Evolutionary conservation across 2,113 vertebrate genomes (phyloP).

Genomic region (Thoracochromis brauschi): DNA sequence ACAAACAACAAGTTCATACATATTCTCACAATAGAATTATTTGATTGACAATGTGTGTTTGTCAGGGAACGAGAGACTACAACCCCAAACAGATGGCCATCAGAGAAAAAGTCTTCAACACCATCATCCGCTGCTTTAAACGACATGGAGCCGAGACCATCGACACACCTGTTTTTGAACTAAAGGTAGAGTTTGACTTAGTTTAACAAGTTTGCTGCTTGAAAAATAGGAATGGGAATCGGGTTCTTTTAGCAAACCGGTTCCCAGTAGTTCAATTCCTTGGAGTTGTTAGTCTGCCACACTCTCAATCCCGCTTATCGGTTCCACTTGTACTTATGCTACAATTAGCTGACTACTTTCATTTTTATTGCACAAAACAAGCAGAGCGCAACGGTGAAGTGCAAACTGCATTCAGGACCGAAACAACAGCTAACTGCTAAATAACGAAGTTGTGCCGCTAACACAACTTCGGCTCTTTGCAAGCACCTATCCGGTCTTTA

Average conservation of each 20-base stretch:
- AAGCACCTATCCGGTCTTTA: not conserved
- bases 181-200: slow-evolving; percentile 76
- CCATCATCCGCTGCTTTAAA: slow-evolving; percentile 85
- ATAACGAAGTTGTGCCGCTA: not conserved
- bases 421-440: not conserved
- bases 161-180: slow-evolving; percentile 94
- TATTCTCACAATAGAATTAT: not conserved
- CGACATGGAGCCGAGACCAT: slow-evolving; percentile 95
- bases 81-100: slow-evolving; percentile 96
- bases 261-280: not conserved
- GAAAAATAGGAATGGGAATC: not conserved
- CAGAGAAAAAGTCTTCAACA: slow-evolving; percentile 86
- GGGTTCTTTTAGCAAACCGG: not conserved
- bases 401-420: not conserved
- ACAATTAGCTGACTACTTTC: not conserved
- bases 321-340: not conserved
- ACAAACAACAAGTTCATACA: not conserved
- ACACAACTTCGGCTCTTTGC: not conserved
- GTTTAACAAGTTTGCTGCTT: not conserved
- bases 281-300: not conserved
- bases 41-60: not conserved
- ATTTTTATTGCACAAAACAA: not conserved
- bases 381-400: accelerated
- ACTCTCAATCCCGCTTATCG: not conserved
- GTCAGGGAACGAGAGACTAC: slow-evolving; percentile 89